These are phyloP conservation scores for Morone saxatilis DNA, from an alignment of 2,113 vertebrate genomes.

Conservation along the genomic window DNA sequence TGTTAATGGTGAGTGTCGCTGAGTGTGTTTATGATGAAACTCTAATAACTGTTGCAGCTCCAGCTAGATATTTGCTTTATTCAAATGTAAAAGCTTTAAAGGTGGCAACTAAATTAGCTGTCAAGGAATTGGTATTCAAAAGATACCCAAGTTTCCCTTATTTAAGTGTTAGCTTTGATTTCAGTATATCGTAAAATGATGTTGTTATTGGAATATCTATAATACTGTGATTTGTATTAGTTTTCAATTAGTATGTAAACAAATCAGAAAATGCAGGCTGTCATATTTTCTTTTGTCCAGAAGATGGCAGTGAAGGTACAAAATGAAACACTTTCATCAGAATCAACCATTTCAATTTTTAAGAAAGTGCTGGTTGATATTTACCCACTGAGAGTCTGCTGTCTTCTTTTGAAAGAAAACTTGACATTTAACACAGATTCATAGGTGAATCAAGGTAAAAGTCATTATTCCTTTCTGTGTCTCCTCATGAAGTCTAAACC, in stretches of 20 bases:
- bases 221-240: neutral
- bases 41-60: neutral
- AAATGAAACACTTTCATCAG: neutral
- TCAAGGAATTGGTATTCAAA: neutral
- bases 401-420: neutral
- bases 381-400: neutral
- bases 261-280: neutral
- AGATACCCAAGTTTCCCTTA: neutral
- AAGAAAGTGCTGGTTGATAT: neutral
- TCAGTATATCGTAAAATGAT: neutral
- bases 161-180: no score
- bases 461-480: neutral
- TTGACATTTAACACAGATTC: constrained; percentile 19
- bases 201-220: neutral
- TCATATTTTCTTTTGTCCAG: constrained; percentile 2
- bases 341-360: neutral
- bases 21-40: neutral
- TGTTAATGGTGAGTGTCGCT: neutral
- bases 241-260: neutral
- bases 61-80: neutral
- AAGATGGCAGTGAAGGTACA: constrained; percentile 33
- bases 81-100: neutral
- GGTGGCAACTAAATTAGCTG: neutral
- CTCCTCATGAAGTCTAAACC: neutral
- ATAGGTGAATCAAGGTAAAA: neutral